Percentiles rank a stretch among this genome's conserved stretches.
phyloP scores from a whole-genome alignment of 2,888 invertebrate genomes.

The Xestia sexstrigata region DNA sequence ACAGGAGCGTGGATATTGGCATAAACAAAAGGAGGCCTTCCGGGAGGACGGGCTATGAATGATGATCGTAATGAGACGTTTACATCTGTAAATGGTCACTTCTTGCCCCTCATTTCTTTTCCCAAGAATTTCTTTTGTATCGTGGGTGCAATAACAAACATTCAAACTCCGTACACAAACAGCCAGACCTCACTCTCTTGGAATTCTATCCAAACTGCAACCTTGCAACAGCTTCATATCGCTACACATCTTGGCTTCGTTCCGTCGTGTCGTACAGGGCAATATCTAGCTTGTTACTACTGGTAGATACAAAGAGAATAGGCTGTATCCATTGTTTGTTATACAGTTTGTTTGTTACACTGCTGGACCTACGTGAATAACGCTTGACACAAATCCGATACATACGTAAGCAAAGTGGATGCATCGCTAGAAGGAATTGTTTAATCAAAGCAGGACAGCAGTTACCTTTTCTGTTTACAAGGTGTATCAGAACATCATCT shows the following conservation, averaged over 20 bases:
- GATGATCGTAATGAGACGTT: no score
- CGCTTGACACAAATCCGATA: not conserved
- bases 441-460: not conserved
- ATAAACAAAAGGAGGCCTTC: no score
- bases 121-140: not conserved
- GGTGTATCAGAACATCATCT: not conserved
- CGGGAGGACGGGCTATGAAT: no score
- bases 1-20: no score
- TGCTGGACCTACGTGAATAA: not conserved
- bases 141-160: not conserved
- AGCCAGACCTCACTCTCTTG: not conserved
- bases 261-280: not conserved
- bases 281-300: not conserved
- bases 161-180: not conserved
- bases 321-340: not conserved
- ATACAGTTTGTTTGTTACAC: not conserved
- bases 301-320: conserved; percentile 2
- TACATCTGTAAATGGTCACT: no score
- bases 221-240: not conserved
- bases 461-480: not conserved
- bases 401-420: not conserved
- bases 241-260: not conserved
- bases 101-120: no score
- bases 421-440: no score
- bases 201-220: not conserved